phyloP scores from a whole-genome alignment of 2,113 vertebrate genomes.

The Xiphophorus maculatus region DNA sequence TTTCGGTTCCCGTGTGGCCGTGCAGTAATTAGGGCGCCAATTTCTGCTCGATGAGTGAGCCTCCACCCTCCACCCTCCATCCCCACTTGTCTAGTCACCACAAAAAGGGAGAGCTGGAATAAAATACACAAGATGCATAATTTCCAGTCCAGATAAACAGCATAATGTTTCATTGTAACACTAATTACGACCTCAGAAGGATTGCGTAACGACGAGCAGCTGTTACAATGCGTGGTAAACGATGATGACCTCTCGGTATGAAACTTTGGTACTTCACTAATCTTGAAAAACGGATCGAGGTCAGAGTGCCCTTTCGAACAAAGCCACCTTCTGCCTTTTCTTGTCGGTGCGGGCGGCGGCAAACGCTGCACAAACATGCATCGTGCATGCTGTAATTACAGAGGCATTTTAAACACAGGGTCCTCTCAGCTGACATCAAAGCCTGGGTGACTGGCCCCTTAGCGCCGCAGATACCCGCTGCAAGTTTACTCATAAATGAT shows the following conservation, averaged over 20 bases:
- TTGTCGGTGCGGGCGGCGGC: conserved; percentile 31
- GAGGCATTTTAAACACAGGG: conserved; percentile 80
- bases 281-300: neutral
- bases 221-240: neutral
- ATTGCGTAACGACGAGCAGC: conserved; percentile 57
- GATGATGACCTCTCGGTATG: neutral
- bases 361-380: conserved; percentile 58
- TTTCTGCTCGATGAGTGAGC: conserved; percentile 63
- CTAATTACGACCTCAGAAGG: conserved; percentile 70
- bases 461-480: conserved; percentile 46
- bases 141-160: conserved; percentile 77
- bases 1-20: conserved; percentile 50
- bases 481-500: conserved; percentile 49
- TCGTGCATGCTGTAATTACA: conserved; percentile 70
- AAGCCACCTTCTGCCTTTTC: conserved; percentile 35
- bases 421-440: conserved; percentile 81
- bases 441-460: conserved; percentile 51
- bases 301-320: conserved; percentile 32
- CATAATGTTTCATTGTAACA: conserved; percentile 72
- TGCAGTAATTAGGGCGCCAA: conserved; percentile 69
- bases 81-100: conserved; percentile 37
- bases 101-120: conserved; percentile 57
- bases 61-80: no score
- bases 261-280: neutral
- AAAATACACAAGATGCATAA: conserved; percentile 55